Base-by-base conservation (phyloP, 2,888 invertebrate species). In the Eupeodes latifasciatus region DNA sequence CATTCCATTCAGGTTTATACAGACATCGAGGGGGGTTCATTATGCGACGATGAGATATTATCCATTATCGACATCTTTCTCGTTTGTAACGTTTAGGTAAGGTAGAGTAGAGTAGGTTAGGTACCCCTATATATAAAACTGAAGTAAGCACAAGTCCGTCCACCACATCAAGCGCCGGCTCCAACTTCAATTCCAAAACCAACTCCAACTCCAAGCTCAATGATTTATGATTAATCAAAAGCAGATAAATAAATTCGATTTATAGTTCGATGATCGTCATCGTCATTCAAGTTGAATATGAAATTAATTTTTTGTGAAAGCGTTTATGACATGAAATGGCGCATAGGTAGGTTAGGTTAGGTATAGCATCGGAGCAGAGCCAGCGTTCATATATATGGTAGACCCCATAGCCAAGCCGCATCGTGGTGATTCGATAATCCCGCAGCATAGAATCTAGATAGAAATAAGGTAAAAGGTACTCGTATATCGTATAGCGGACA, bases 11-110 rank as follows among this genome's bases (percentile, higher is more conserved):
- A 83, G 79, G 67, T 75, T 47, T 62, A 59, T 62, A 53, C 66
- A 71, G 86, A 71, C 87, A 57, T 81, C 88, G 84, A 81, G 88
- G 88, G 86, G 85, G 88, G 85, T 85, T 88, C 88, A 85, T 88
- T 88, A 88, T 88, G 81, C 88, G 88, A 88, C 81, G 88, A 88
- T 88, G 88, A 85, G 87, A 87, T 87, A 87, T 87, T 87, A 87
- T 87, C 72, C 87, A 80, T 84, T 74, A 27, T 72, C 80, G 69
- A 67, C 84, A 87, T 84, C 87, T 82, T 57, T 74, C 47, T 62
- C 71, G 69, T 83, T 61, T 71, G 61, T 61, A 71, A 76, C 14
- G n/a, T 62, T 36, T 12, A 27, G 27, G 27, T 27, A 27, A 40
- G 40, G 40, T 40, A 40, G 40, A 40, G 40, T 40, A 40, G 34